Base-by-base conservation (phyloP, 1,140 invertebrate species). In the Octopus sinensis region DNA sequence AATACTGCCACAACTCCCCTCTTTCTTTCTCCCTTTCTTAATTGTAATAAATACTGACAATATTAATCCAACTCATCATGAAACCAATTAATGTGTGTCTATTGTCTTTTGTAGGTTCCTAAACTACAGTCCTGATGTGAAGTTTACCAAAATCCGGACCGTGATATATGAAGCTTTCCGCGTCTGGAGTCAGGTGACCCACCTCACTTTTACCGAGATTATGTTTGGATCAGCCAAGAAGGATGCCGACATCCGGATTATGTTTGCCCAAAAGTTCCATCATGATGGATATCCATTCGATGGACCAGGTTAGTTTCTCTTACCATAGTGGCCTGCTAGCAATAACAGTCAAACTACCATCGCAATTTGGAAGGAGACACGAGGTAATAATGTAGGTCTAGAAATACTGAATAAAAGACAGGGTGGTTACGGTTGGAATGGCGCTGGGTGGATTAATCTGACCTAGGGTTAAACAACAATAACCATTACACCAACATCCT, bases 201-300 rank as follows among this genome's bases (percentile, higher is more conserved):
- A 83, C 23, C 83, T 90, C n/a, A 84, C 84, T 0, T 90, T 90
- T 80, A 85, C 79, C 9, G 89, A 90, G 77, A 81, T 85, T 10
- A 82, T 78, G 80, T 52, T 73, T 23, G 17, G 30, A 10, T 53
- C 53, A 51, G 68, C 79, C 52, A 52, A 79, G 23, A 83, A 84
- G 4, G 80, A 85, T 5, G 87, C 89, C 7, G 87, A 90, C 79
- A 89, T 90, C 79, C 83, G 87, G 79, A 88, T 90, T 23, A 81
- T 83, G 83, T 90, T 90, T 80, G 87, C 87, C 56, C 84, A 82
- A 43, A 82, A 84, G 4, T 87, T 88, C 80, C 90, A 91, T 81
- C 82, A 86, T 12, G 90, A 91, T 82, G 89, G 88, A 6, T 90
- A 89, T 73, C 87, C 88, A 7, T 91, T 91, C 82, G 90, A 91